Evolutionary conservation across 2,888 invertebrate species (phyloP), one percentile per base, ranked within the genome.

Genomic region (Thecophora atra): DNA sequence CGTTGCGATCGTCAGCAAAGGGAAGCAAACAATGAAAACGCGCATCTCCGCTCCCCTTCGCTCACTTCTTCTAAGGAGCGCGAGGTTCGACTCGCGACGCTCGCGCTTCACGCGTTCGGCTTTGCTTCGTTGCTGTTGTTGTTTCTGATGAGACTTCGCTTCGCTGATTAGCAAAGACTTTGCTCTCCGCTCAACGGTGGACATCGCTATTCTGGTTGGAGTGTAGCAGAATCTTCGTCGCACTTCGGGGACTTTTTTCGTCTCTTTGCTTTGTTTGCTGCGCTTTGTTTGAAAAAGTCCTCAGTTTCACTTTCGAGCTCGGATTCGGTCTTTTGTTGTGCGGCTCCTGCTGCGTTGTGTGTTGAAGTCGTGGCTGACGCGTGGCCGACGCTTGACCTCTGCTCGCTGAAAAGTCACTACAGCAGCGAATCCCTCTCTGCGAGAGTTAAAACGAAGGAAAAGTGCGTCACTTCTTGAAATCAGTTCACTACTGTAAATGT

Each of bases 231-330:
- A 37, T 47, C 47, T 15, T 47, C 47, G 47, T 44, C 47, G 47
- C n/a, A 11, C 47, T 47, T 47, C 47, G n/a, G n/a, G n/a, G n/a
- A n/a, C 37, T 37, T 37, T 2, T 11, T 15, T 47, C 47, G 15
- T 47, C 17, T 1, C 15, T 47, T 15, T 17, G 11, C 24, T 17
- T 21, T 24, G 26, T 58, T 54, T n/a, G 21, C n/a, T 17, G 47
- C n/a, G n/a, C n/a, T n/a, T n/a, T 24, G 24, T 65, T 17, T 26
- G 13, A 47, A 15, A 17, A n/a, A 5, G 47, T 47, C n/a, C 37
- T 67, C 54, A 30, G 63, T 63, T 63, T 64, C 64, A 67, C 67
- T 54, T 67, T 67, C 54, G 15, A n/a, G 6, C n/a, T n/a, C 28
- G 66, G 28, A 13, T 26, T 67, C 15, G 24, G 13, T 37, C 30